Evolutionary conservation across 2,113 vertebrate species (phyloP).

Genomic region (Tylochromis polylepis): DNA sequence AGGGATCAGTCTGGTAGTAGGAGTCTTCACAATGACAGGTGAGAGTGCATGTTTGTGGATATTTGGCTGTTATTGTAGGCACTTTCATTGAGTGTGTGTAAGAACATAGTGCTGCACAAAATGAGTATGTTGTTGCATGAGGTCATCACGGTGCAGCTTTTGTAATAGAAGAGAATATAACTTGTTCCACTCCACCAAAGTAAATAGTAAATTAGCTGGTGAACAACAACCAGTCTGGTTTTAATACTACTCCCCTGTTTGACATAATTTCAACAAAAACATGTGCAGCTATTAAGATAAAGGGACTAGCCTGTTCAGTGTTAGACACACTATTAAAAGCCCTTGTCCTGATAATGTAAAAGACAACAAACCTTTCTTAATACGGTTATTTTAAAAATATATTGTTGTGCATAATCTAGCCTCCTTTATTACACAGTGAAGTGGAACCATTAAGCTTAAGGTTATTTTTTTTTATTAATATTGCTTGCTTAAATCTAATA

Average conservation of each 20-base stretch:
- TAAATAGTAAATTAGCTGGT: neutral
- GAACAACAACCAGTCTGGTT: neutral
- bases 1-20: conserved; percentile 27
- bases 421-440: neutral
- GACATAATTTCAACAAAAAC: neutral
- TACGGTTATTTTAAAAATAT: fast-evolving
- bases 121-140: neutral
- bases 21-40: conserved; percentile 44
- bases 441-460: neutral
- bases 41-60: neutral
- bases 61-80: neutral
- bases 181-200: neutral
- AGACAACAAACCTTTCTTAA: neutral
- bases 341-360: neutral
- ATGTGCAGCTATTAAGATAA: neutral
- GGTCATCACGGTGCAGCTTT: neutral
- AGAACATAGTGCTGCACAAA: neutral
- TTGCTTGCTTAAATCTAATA: neutral
- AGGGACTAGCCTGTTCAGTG: neutral
- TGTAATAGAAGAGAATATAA: neutral
- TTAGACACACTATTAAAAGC: neutral
- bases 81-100: neutral
- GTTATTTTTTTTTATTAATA: fast-evolving
- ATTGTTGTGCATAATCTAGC: fast-evolving
- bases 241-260: neutral